Evolutionary conservation across 2,113 vertebrate genomes (phyloP), one percentile per base, ranked within the genome.

Genomic region (Gadus chalcogrammus): DNA sequence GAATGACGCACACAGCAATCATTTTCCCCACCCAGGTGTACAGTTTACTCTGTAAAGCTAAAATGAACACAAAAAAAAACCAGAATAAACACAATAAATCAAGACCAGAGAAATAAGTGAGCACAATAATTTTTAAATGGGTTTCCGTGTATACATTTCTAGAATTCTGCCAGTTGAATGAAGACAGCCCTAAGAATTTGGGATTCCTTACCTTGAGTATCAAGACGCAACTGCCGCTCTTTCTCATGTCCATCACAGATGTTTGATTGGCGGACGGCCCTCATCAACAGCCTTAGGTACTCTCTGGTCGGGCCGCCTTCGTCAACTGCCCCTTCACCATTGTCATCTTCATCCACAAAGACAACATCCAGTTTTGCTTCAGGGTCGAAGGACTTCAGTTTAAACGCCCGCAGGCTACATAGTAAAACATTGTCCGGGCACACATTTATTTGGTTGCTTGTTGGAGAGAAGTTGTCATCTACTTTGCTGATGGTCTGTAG

Each of bases 41-140:
- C n/a, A n/a, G n/a, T n/a, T 48, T 48, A 61, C 35, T 62, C 58
- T 73, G 64, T 58, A 62, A 62, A 73, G 65, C 71, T 67, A 60
- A 67, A 67, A 67, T 61, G 13, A 6, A 61, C 62, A 69, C 24
- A 64, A 4, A 31, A 2, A 28, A 28, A 15, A 20, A n/a, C n/a
- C 27, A 17, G 20, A 20, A 20, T 20, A 20, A 24, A 24, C 24
- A 24, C 24, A 24, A 24, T 24, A 24, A 24, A 24, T 24, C 24
- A 24, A 24, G 24, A 24, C 24, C 1, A 1, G 24, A 24, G 24
- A 24, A 24, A 24, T 24, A 1, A 24, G 24, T 2, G 24, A 24
- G 24, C 2, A 1, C 24, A 24, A 24, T 24, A 24, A 24, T 24
- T 24, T 24, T 24, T 24, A 24, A 24, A 24, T 24, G 24, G 24